Evolutionary conservation across 2,797 vertebrate genomes (phyloP).

Genomic region (Chiloscyllium punctatum): DNA sequence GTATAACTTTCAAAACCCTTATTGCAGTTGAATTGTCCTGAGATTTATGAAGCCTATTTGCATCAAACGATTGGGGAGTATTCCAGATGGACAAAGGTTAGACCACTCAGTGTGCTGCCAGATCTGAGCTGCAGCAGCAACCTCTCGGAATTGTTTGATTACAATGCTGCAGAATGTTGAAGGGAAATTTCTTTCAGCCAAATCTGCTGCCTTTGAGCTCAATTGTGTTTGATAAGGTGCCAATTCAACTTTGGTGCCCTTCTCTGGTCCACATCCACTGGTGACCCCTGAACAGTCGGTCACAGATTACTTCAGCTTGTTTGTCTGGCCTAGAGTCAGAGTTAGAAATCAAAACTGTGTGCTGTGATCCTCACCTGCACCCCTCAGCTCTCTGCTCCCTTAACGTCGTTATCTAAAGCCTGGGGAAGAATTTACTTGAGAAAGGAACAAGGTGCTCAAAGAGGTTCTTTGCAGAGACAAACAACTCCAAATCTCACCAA

Average conservation of each 20-base stretch:
- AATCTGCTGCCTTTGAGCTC: background rate
- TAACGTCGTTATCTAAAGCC: background rate
- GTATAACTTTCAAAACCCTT: background rate
- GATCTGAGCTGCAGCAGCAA: background rate
- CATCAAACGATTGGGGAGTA: background rate
- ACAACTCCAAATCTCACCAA: background rate
- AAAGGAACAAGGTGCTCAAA: no score
- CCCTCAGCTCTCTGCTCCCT: background rate
- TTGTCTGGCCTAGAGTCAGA: background rate
- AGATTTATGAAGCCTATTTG: background rate
- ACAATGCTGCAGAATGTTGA: background rate
- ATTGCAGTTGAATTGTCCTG: background rate
- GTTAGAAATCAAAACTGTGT: background rate
- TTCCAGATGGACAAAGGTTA: background rate
- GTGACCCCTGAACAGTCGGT: background rate
- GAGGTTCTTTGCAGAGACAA: background rate
- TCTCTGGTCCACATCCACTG: no score
- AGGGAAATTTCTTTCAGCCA: constrained; percentile 8
- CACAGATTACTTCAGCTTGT: background rate
- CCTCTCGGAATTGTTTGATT: background rate
- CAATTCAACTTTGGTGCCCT: background rate
- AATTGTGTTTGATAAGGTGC: background rate
- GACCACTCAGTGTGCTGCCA: background rate
- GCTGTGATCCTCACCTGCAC: background rate
- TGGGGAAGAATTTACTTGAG: background rate